Evolutionary conservation across 2,888 invertebrate species (phyloP).

Genomic region (Pyrrhosoma nymphula): DNA sequence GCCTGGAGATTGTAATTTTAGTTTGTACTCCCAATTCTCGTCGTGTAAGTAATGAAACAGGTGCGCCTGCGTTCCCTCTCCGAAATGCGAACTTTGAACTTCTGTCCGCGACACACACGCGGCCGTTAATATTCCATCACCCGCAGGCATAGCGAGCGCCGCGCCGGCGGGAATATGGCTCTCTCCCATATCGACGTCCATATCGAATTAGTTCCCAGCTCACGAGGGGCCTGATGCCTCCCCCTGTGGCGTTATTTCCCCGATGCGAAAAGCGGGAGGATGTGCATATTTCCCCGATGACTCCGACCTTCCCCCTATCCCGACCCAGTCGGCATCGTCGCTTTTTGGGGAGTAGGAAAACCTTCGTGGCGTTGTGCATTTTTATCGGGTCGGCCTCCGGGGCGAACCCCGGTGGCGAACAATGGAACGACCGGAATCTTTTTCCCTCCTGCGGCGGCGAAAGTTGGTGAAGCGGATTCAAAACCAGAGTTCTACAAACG

Average conservation of each 20-base stretch:
- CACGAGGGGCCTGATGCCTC: no score
- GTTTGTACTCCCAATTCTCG: no score
- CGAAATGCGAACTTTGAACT: background rate
- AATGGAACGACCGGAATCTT: background rate
- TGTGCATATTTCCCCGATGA: background rate
- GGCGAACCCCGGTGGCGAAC: background rate
- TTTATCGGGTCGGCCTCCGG: background rate
- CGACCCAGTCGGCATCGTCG: no score
- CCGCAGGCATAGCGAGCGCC: background rate
- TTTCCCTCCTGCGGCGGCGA: background rate
- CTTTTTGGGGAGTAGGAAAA: no score
- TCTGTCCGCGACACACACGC: no score
- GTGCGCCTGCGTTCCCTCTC: background rate
- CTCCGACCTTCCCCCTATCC: background rate
- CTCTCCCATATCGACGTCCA: background rate
- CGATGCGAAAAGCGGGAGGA: background rate
- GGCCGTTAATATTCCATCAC: constrained; percentile 1
- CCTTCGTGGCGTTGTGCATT: background rate
- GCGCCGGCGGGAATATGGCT: background rate
- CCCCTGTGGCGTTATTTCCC: no score
- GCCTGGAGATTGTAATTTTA: no score
- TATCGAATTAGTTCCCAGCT: background rate
- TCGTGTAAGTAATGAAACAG: background rate
- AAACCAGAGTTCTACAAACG: background rate
- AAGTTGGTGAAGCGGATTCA: background rate